Conservation (phyloP, 1,140 invertebrate species). For the Argopecten irradians region DNA sequence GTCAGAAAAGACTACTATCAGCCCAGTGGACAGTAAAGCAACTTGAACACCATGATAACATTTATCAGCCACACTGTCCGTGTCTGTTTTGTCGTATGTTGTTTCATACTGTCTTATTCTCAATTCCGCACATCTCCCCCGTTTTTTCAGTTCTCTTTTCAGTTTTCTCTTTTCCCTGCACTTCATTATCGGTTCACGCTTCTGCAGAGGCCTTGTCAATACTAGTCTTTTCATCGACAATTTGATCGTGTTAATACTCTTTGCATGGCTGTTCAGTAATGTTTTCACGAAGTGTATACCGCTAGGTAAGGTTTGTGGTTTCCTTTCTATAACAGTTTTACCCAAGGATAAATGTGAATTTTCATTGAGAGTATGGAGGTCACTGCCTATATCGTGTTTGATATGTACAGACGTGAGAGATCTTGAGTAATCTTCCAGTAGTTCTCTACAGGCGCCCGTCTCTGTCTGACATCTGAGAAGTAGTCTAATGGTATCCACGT, state of each 20-base stretch:
- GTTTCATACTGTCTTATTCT: no score
- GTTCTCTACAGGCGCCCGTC: constrained; percentile 27
- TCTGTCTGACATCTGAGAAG: constrained; percentile 30
- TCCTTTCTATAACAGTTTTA: constrained; percentile 30
- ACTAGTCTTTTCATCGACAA: no score
- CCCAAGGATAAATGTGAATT: constrained; percentile 24
- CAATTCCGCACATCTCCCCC: no score
- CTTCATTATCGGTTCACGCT: no score
- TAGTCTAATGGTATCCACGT: constrained; percentile 35
- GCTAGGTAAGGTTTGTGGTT: constrained; percentile 20
- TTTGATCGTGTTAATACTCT: no score
- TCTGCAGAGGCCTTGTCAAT: no score
- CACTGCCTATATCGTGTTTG: constrained; percentile 14
- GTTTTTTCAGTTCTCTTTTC: no score
- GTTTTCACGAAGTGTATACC: constrained; percentile 27
- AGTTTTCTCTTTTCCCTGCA: no score
- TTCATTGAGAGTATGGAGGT: constrained; percentile 21
- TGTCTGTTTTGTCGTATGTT: no score
- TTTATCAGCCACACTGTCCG: no score
- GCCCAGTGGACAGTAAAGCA: constrained; percentile 32
- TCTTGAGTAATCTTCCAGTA: neutral
- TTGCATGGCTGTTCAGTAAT: constrained; percentile 34
- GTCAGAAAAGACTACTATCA: constrained; percentile 41
- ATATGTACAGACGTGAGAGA: constrained; percentile 32
- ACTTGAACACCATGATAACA: constrained; percentile 37